Evolutionary conservation across 37 sponge, comb jelly and placozoan genomes (phyloP), one percentile per base, ranked within the genome.

Genomic region (Aphrocallistes beatrix): DNA sequence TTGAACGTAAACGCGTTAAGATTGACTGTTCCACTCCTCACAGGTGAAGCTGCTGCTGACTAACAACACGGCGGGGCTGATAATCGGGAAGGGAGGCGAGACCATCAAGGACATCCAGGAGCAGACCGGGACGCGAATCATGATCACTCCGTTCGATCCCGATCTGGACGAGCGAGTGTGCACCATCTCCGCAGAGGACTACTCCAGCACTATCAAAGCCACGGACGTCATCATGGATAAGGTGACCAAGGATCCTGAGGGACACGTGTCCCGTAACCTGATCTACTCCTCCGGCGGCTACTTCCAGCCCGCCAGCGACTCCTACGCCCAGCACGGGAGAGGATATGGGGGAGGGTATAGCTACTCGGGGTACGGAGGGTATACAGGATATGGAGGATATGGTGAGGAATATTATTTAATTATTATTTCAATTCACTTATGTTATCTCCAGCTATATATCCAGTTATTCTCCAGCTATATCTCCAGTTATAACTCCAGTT

Each of bases 1-100:
- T n/a, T n/a, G n/a, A n/a, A n/a, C n/a, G n/a, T n/a, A n/a, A n/a
- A n/a, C n/a, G n/a, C n/a, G n/a, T n/a, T n/a, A n/a, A n/a, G n/a
- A n/a, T n/a, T n/a, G n/a, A n/a, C n/a, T n/a, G n/a, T n/a, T n/a
- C n/a, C n/a, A n/a, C 8, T 36, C 87, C 49, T 51, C 81, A 0
- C 86, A 90, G 81, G 86, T 94, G 25, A 87, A 88, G 84, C 86
- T 96, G 83, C 88, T 96, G 9, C 88, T 96, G 23, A 92, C 97
- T 38, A 89, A 96, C 85, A 90, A 90, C 34, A 89, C 94, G 0
- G 89, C 97, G 1, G 97, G 97, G 3, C 89, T 93, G 85, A 92
- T 96, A 81, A 94, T 96, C 36, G 97, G 97, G 0, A 96, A 94
- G 83, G 89, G 92, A 8, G 97, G 97, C 0, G 84, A 85, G 37